Conservation (phyloP, 2,888 invertebrate genomes). For the Cerceris ruficornis region DNA sequence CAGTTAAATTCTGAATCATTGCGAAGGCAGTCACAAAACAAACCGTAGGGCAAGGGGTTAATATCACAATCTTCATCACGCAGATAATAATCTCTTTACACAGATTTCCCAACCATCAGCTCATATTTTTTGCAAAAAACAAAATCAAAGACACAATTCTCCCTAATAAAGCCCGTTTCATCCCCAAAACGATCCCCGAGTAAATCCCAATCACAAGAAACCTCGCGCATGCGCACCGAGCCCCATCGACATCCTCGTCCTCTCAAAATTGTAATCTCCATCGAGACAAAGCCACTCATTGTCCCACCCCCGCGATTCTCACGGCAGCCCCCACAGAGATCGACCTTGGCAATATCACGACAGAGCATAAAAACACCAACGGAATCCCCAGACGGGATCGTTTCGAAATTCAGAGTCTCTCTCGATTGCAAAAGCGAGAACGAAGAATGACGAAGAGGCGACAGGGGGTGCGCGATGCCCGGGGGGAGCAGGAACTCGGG, state of each 20-base stretch:
- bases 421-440: not conserved
- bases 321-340: slow-evolving; percentile 32
- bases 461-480: not conserved
- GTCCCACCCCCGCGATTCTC: slow-evolving; percentile 36
- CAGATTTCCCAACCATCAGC: no score
- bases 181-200: not conserved
- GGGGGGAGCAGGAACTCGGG: not conserved
- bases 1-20: no score
- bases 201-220: not conserved
- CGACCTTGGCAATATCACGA: slow-evolving; percentile 50
- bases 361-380: slow-evolving; percentile 24
- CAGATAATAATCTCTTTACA: no score
- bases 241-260: slow-evolving; percentile 27
- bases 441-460: not conserved
- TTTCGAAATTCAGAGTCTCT: slow-evolving; percentile 34
- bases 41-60: no score
- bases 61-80: no score
- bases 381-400: slow-evolving; percentile 31
- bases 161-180: no score
- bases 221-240: not conserved
- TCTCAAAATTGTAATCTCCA: slow-evolving; percentile 46
- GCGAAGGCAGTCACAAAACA: no score
- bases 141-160: no score
- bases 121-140: no score
- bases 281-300: slow-evolving; percentile 28